phyloP scores from a whole-genome alignment of 2,797 vertebrate genomes.

The Eurystomus glaucurus region DNA sequence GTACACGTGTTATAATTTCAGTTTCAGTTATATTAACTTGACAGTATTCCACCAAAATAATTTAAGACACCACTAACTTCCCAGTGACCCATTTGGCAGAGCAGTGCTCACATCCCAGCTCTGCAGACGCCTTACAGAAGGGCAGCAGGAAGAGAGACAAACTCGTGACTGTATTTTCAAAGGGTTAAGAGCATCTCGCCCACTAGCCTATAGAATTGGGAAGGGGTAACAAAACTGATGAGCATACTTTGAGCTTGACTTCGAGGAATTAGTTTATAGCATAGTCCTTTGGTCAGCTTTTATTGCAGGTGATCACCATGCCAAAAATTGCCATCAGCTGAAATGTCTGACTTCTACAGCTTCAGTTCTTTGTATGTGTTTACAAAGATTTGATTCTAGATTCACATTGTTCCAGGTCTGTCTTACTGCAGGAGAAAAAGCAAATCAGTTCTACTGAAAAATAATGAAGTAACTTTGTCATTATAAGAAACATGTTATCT shows the following conservation, averaged over 20 bases:
- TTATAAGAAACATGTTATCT: not conserved
- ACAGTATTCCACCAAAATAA: not conserved
- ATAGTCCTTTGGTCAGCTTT: not conserved
- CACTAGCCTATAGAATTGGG: rapidly evolving
- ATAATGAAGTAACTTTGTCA: not conserved
- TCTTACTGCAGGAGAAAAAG: not conserved
- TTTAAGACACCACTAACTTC: too few relatives aligned
- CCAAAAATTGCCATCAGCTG: not conserved
- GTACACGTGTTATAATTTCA: not conserved
- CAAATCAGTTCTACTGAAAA: not conserved
- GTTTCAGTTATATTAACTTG: not conserved
- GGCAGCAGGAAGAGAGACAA: not conserved
- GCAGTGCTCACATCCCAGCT: not conserved
- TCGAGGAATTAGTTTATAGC: not conserved
- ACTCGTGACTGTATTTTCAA: not conserved
- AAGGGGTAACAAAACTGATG: not conserved
- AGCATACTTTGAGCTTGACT: not conserved
- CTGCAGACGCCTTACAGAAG: not conserved
- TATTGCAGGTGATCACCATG: not conserved
- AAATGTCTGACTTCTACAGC: rapidly evolving
- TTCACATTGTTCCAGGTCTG: not conserved
- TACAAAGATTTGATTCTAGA: not conserved
- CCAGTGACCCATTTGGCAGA: rapidly evolving
- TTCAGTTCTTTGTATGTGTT: not conserved
- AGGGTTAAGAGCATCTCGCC: not conserved